Conservation (phyloP, 2,888 invertebrate species). For the Hypercompe scribonia region DNA sequence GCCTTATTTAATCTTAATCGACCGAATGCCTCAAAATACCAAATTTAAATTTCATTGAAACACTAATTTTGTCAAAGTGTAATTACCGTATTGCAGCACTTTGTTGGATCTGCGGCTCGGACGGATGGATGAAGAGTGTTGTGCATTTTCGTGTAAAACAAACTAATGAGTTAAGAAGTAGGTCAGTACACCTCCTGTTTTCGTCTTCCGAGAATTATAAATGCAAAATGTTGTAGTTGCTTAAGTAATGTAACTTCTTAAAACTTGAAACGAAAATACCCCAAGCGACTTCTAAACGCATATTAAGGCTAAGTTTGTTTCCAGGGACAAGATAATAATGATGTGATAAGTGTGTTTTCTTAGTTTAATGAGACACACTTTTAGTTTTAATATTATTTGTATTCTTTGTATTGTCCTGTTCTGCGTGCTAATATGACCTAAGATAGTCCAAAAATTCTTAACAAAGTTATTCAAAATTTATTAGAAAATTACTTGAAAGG, state of each 20-base stretch:
- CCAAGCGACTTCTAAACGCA: conserved; percentile 26
- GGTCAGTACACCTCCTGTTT: conserved; percentile 34
- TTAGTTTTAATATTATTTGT: neutral
- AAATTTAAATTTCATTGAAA: neutral
- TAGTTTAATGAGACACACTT: neutral
- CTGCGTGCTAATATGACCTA: neutral
- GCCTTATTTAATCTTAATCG: neutral
- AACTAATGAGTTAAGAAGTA: conserved; percentile 39
- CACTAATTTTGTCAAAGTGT: neutral
- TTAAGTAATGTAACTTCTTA: conserved; percentile 42
- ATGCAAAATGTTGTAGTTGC: conserved; percentile 28
- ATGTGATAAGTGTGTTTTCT: conserved; percentile 13
- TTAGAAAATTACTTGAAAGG: no score
- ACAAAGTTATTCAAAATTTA: neutral
- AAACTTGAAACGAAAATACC: conserved; percentile 33
- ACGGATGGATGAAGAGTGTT: neutral
- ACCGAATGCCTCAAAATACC: neutral
- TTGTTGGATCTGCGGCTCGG: neutral
- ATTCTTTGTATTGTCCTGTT: neutral
- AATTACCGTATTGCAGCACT: neutral
- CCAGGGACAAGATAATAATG: conserved; percentile 1
- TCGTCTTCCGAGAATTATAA: conserved; percentile 29
- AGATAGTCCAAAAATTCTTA: neutral
- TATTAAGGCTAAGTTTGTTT: conserved; percentile 16
- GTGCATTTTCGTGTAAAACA: neutral